phyloP scores from a whole-genome alignment of 2,888 invertebrate genomes.

The Vannuccia rotundouncinata region DNA sequence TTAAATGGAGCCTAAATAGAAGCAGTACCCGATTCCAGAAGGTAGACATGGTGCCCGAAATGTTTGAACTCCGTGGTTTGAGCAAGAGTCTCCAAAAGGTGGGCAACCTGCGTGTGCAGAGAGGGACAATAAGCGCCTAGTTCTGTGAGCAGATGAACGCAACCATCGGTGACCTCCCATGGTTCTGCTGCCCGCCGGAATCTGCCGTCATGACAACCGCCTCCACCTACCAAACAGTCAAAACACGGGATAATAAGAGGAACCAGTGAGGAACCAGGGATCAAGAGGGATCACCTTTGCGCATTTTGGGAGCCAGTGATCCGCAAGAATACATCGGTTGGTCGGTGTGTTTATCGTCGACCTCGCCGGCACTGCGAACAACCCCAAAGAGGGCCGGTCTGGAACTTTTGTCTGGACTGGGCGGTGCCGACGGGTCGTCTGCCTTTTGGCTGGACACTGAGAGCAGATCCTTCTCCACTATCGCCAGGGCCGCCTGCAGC shows the following conservation, averaged over 20 bases:
- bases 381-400: neutral
- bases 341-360: conserved; percentile 40
- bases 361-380: conserved; percentile 1
- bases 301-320: conserved; percentile 60
- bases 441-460: neutral
- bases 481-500: neutral
- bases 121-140: conserved; percentile 52
- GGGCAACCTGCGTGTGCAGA: conserved; percentile 47
- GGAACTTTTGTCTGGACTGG: neutral
- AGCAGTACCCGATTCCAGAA: conserved; percentile 57
- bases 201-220: conserved; percentile 57
- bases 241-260: too few relatives aligned
- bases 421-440: neutral
- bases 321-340: conserved; percentile 60
- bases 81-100: conserved; percentile 56
- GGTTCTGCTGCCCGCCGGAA: conserved; percentile 59
- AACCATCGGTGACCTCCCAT: conserved; percentile 61
- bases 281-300: conserved; percentile 53
- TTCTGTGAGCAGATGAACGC: conserved; percentile 58
- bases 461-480: neutral
- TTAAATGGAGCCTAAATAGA: neutral
- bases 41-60: conserved; percentile 59
- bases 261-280: too few relatives aligned
- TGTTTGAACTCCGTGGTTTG: conserved; percentile 56
- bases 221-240: conserved; percentile 49